phyloP scores from a whole-genome alignment of 1,140 invertebrate genomes.

The Leptonema lineaticorne region DNA sequence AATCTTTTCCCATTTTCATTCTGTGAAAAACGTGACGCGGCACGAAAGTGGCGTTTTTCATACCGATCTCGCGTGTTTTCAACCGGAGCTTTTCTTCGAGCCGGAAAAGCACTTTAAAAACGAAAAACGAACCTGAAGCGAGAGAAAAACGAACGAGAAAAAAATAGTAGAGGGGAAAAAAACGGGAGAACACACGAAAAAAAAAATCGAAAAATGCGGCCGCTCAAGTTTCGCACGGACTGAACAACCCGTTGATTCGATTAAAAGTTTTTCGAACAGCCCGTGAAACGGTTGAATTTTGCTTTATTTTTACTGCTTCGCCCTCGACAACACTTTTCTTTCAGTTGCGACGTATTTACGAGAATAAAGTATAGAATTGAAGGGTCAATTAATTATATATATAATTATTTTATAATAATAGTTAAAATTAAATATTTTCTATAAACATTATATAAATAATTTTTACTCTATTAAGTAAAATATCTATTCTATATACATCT shows the following conservation, averaged over 20 bases:
- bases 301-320: too few relatives aligned
- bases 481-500: too few relatives aligned
- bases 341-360: too few relatives aligned
- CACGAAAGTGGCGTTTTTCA: neutral
- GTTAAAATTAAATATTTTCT: neutral
- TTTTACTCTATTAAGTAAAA: too few relatives aligned
- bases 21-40: neutral
- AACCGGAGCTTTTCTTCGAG: constrained; percentile 5
- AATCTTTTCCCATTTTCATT: too few relatives aligned
- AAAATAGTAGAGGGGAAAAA: too few relatives aligned
- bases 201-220: too few relatives aligned
- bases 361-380: neutral
- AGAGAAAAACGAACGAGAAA: too few relatives aligned
- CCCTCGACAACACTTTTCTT: too few relatives aligned
- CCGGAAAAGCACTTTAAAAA: constrained; percentile 26
- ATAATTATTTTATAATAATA: neutral
- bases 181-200: too few relatives aligned
- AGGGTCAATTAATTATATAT: neutral
- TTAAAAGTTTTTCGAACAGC: neutral
- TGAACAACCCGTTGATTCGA: neutral
- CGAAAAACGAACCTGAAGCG: too few relatives aligned
- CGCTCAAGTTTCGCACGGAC: neutral
- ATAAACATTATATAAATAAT: neutral
- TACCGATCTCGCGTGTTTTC: too few relatives aligned
- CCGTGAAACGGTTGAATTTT: neutral